Evolutionary conservation across 2,888 invertebrate genomes (phyloP).

Genomic region (Nyleta sp.): DNA sequence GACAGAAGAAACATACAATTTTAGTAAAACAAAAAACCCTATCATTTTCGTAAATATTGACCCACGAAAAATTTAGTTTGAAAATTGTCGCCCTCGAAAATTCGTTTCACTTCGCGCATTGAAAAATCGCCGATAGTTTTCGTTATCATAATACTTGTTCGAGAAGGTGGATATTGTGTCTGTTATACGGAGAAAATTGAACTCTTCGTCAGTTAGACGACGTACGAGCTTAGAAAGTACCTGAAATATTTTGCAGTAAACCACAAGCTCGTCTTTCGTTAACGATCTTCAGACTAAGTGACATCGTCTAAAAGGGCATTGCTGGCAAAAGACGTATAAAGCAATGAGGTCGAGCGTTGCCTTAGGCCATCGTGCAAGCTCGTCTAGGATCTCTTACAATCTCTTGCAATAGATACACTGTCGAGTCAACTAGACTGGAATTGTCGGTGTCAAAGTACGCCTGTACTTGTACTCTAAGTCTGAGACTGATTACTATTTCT

Average conservation of each 20-base stretch:
- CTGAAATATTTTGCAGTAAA: slow-evolving; percentile 54
- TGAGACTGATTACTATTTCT: slow-evolving; percentile 45
- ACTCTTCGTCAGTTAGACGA: slow-evolving; percentile 28
- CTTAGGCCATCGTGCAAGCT: slow-evolving; percentile 59
- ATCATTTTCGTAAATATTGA: too few relatives aligned
- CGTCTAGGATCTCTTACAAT: slow-evolving; percentile 60
- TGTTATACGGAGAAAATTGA: slow-evolving; percentile 28
- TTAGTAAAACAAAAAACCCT: too few relatives aligned
- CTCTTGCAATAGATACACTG: slow-evolving; percentile 65
- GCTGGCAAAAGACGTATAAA: slow-evolving; percentile 64
- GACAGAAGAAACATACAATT: too few relatives aligned
- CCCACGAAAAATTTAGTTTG: too few relatives aligned
- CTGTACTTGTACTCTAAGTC: slow-evolving; percentile 34
- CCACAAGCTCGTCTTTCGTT: slow-evolving; percentile 57
- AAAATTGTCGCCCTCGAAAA: too few relatives aligned
- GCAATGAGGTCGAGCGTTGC: slow-evolving; percentile 67
- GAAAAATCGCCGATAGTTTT: slow-evolving; percentile 15
- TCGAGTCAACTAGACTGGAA: slow-evolving; percentile 63
- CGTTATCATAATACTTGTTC: slow-evolving; percentile 23
- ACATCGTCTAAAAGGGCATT: slow-evolving; percentile 58
- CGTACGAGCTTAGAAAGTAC: slow-evolving; percentile 27
- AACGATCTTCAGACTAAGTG: slow-evolving; percentile 64
- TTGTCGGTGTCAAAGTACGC: slow-evolving; percentile 57
- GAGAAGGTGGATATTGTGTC: slow-evolving; percentile 3
- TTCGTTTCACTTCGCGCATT: not conserved